Evolutionary conservation across 2,797 vertebrate genomes (phyloP).

Genomic region (Sebastes oblongus): DNA sequence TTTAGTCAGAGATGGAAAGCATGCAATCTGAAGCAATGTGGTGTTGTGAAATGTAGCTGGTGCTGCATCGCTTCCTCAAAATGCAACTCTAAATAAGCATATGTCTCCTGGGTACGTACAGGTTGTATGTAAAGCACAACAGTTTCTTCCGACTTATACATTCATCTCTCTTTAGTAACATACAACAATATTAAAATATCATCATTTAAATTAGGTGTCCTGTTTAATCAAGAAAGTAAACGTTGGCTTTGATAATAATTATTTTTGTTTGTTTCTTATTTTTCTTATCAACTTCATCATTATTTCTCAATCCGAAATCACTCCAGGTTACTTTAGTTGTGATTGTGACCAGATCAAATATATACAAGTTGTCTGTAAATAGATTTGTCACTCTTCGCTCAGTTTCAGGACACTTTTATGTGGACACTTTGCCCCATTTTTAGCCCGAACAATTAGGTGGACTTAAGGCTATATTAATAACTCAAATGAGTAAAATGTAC

Average conservation of each 20-base stretch:
- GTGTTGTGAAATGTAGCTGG: constrained; percentile 25
- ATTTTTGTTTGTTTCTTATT: neutral
- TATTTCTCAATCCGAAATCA: neutral
- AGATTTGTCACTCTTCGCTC: neutral
- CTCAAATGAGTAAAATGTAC: constrained; percentile 14
- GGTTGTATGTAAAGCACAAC: neutral
- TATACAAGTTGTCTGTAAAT: neutral
- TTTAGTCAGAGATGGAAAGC: neutral
- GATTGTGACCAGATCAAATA: neutral
- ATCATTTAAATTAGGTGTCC: neutral
- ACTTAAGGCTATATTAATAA: neutral
- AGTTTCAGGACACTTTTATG: neutral
- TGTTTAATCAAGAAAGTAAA: neutral
- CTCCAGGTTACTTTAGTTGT: neutral
- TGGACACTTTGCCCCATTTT: neutral
- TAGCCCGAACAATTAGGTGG: neutral
- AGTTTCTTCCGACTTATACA: neutral
- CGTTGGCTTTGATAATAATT: neutral
- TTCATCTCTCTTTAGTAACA: neutral
- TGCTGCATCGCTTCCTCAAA: constrained; percentile 31
- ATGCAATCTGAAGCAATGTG: neutral
- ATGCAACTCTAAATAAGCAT: neutral
- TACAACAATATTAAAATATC: neutral
- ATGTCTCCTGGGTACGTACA: neutral
- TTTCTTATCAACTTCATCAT: neutral